A percentile compares a stretch with the other conserved stretches of the same genome.
Evolutionary conservation across 2,888 invertebrate species (phyloP).

Genomic region (Bellardia pandia): DNA sequence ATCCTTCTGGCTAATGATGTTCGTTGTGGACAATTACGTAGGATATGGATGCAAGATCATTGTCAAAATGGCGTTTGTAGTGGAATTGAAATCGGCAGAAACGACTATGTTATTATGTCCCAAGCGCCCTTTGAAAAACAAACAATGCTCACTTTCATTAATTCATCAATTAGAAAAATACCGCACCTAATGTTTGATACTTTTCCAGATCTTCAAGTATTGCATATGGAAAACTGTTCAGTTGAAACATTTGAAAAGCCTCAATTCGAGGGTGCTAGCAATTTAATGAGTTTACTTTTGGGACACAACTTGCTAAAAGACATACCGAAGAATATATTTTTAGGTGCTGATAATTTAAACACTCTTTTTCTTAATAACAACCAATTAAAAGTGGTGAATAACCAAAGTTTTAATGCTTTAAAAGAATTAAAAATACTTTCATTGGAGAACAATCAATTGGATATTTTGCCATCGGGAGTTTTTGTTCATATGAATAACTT

Average conservation of each 20-base stretch:
- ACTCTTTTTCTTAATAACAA: constrained; percentile 79
- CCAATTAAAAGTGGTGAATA: constrained; percentile 78
- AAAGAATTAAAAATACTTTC: constrained; percentile 81
- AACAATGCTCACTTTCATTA: constrained; percentile 80
- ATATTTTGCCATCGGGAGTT: constrained; percentile 77
- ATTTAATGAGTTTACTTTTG: constrained; percentile 80
- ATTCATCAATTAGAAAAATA: constrained; percentile 82
- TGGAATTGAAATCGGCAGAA: constrained; percentile 79
- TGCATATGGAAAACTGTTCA: constrained; percentile 83
- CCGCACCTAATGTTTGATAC: constrained; percentile 83
- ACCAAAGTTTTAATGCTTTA: constrained; percentile 81
- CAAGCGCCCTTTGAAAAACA: constrained; percentile 80
- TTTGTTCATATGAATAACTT: constrained; percentile 79
- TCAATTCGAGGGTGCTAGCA: constrained; percentile 83
- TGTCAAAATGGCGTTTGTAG: constrained; percentile 80
- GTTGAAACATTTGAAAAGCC: constrained; percentile 82
- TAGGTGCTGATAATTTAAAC: constrained; percentile 82
- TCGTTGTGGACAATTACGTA: constrained; percentile 79
- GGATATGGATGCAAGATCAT: constrained; percentile 83
- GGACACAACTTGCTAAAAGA: constrained; percentile 80
- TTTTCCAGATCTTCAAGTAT: constrained; percentile 81
- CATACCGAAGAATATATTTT: constrained; percentile 82
- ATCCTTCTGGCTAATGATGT: constrained; percentile 23
- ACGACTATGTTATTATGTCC: constrained; percentile 82
- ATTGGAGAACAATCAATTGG: constrained; percentile 79